Conservation (phyloP, 2,888 invertebrate species). For the Caenorhabditis sp. region DNA sequence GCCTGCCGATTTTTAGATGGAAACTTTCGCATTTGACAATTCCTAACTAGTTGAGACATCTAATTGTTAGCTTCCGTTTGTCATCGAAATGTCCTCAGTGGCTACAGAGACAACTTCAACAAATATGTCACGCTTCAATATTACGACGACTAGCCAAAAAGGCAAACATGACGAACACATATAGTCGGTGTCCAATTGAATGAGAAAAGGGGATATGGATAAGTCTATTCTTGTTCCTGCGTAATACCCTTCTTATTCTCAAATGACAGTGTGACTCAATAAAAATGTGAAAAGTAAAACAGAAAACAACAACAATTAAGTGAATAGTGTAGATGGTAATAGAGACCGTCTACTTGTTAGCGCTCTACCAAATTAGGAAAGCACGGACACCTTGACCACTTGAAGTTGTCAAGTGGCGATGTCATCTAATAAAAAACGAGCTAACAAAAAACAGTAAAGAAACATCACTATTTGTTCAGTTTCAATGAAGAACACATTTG, state of each 20-base stretch:
- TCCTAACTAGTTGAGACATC: constrained; percentile 30
- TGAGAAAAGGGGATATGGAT: constrained; percentile 22
- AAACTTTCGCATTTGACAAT: constrained; percentile 19
- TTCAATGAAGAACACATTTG: neutral
- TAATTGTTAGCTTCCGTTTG: constrained; percentile 53
- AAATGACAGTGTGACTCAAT: constrained; percentile 3
- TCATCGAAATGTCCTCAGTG: neutral
- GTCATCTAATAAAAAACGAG: neutral
- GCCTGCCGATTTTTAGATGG: neutral
- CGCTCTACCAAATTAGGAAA: constrained; percentile 1
- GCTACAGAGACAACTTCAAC: constrained; percentile 5
- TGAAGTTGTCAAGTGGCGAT: constrained; percentile 2
- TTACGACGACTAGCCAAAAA: constrained; percentile 39
- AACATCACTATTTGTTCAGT: neutral
- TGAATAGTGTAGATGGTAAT: constrained; percentile 16
- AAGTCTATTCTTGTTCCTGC: constrained; percentile 37
- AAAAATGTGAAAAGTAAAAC: neutral
- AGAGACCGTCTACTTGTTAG: constrained; percentile 12
- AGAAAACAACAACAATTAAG: constrained; percentile 18
- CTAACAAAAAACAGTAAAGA: neutral
- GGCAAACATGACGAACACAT: constrained; percentile 29
- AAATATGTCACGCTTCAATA: constrained; percentile 59
- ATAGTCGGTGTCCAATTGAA: constrained; percentile 19
- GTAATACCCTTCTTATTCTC: constrained; percentile 7
- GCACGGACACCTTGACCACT: constrained; percentile 11